These are phyloP conservation scores for Aethes cnicana DNA, from an alignment of 2,888 invertebrate species.

Conservation along the genomic window DNA sequence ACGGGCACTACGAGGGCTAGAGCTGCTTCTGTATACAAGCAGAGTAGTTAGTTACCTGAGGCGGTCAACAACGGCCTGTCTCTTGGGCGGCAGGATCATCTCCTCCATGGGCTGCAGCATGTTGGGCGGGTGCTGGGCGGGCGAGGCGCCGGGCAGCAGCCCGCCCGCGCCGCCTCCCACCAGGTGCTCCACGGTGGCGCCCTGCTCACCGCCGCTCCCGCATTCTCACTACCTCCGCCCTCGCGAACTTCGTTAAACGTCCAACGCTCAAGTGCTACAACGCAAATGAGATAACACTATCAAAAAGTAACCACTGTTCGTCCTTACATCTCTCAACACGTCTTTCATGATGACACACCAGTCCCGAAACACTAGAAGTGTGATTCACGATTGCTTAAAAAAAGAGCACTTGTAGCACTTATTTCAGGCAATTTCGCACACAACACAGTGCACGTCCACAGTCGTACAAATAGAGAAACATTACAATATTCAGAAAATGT, in stretches of 20 bases:
- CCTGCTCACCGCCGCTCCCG: constrained; percentile 57
- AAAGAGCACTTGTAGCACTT: constrained; percentile 12
- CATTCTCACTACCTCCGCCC: constrained; percentile 53
- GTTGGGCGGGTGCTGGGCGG: constrained; percentile 84
- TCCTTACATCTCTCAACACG: constrained; percentile 29
- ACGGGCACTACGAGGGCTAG: no score
- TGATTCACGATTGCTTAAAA: neutral
- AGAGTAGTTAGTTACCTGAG: constrained; percentile 74
- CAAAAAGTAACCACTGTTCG: constrained; percentile 51
- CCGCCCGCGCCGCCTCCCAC: constrained; percentile 88
- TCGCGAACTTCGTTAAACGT: constrained; percentile 32
- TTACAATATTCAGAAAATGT: constrained; percentile 39
- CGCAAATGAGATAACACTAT: constrained; percentile 62
- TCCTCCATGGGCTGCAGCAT: constrained; percentile 84
- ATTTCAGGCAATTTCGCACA: constrained; percentile 6
- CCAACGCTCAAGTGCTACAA: constrained; percentile 64
- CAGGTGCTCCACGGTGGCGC: constrained; percentile 87
- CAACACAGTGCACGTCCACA: constrained; percentile 11
- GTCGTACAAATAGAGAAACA: constrained; percentile 23
- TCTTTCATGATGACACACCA: constrained; percentile 22
- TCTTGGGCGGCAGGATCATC: constrained; percentile 90
- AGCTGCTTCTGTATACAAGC: no score
- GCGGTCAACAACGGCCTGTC: constrained; percentile 93
- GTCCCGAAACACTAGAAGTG: constrained; percentile 14
- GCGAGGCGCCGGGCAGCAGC: constrained; percentile 84